Evolutionary conservation across 2,888 invertebrate species (phyloP).

Genomic region (Polydrusus cervinus): DNA sequence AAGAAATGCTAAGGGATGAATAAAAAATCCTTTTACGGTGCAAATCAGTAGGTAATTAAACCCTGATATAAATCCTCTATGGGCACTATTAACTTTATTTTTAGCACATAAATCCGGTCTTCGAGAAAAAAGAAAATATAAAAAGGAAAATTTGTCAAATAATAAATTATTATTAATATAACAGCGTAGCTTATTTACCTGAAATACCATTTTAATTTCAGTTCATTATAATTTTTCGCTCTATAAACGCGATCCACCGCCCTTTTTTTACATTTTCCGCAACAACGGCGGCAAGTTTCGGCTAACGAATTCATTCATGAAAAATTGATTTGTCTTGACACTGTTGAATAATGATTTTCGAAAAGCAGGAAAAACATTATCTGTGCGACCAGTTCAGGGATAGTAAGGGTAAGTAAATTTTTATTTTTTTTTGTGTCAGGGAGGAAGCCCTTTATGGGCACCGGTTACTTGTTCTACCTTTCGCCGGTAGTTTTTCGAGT

Average conservation of each 20-base stretch:
- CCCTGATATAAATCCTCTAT: background rate
- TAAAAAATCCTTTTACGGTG: slow-evolving; percentile 6
- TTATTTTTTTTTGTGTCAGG: no score
- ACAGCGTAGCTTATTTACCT: background rate
- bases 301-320: slow-evolving; percentile 31
- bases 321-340: slow-evolving; percentile 23
- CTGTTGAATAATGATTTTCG: slow-evolving; percentile 17
- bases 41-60: background rate
- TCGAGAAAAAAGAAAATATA: no score
- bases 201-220: slow-evolving; percentile 3
- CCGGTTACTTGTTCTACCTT: no score
- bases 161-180: no score
- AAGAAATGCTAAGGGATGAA: slow-evolving; percentile 14
- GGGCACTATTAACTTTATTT: background rate
- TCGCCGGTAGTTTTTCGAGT: no score
- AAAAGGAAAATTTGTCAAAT: no score
- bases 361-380: slow-evolving; percentile 8
- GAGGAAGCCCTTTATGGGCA: no score
- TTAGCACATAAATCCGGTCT: no score
- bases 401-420: no score
- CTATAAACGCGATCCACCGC: background rate
- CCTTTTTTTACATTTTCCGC: slow-evolving; percentile 24
- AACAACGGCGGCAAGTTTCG: slow-evolving; percentile 14
- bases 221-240: slow-evolving; percentile 23
- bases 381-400: no score